A percentile compares a stretch with the other conserved stretches of the same genome.
Conservation (phyloP, 2,888 invertebrate species). For the Lycaena phlaeas region DNA sequence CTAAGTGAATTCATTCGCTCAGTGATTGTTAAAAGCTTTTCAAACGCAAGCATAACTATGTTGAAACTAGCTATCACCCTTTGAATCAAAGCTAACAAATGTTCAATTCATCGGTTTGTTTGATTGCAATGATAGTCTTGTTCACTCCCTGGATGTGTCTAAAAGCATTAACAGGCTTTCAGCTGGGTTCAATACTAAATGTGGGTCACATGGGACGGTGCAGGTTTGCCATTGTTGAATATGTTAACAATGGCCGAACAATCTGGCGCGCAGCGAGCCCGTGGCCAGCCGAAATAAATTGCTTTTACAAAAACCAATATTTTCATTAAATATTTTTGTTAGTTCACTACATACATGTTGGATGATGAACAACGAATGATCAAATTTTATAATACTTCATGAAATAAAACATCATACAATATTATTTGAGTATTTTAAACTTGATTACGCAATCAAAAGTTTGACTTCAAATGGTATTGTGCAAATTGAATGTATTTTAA, state of each 20-base stretch:
- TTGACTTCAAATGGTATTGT: too few species aligned
- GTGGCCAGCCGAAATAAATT: constrained; percentile 1
- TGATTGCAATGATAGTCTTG: constrained; percentile 10
- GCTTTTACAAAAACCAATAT: not conserved
- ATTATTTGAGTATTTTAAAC: too few species aligned
- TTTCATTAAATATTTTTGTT: not conserved
- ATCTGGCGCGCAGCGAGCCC: not conserved
- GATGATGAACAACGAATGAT: too few species aligned
- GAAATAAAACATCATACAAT: too few species aligned
- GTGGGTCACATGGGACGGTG: constrained; percentile 45
- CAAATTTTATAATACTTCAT: too few species aligned
- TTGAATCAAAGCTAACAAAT: constrained; percentile 9
- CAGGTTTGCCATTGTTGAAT: constrained; percentile 36
- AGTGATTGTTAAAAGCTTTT: not conserved
- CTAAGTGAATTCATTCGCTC: too few species aligned
- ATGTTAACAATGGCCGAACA: constrained; percentile 23
- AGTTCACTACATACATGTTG: not conserved
- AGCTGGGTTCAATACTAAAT: constrained; percentile 40
- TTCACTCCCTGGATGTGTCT: constrained; percentile 12
- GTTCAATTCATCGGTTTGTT: constrained; percentile 8
- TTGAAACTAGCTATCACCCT: not conserved
- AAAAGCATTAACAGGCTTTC: constrained; percentile 32
- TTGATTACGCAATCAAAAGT: too few species aligned
- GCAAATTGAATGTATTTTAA: too few species aligned
- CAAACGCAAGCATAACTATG: not conserved